These are phyloP conservation scores for Hypotaenidia okinawae DNA, from an alignment of 2,797 vertebrate genomes.

Conservation along the genomic window DNA sequence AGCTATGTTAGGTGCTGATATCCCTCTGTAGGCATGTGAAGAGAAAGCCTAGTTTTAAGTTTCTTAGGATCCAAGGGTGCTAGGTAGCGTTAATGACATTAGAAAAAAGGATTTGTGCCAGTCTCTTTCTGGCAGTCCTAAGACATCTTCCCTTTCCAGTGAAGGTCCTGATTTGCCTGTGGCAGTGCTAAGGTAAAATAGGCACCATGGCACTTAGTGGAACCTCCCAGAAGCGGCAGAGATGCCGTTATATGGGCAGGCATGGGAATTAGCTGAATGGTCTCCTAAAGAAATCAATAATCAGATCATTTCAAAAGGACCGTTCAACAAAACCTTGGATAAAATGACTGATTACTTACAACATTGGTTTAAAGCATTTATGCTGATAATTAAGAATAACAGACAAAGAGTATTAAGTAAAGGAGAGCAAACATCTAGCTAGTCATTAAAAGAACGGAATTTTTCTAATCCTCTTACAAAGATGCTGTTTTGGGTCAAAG, in stretches of 20 bases:
- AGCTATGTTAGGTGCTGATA: background rate
- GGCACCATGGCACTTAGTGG: background rate
- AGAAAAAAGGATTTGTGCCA: background rate
- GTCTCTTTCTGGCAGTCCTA: background rate
- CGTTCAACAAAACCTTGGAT: constrained; percentile 28
- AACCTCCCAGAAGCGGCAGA: background rate
- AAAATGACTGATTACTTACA: constrained; percentile 53
- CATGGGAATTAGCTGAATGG: constrained; percentile 13
- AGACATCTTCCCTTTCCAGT: background rate
- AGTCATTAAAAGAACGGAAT: constrained; percentile 69
- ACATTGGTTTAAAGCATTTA: constrained; percentile 54
- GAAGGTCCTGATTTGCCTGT: background rate
- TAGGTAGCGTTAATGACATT: background rate
- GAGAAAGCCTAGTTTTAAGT: background rate
- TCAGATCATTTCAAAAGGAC: constrained; percentile 43
- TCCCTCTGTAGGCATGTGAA: background rate
- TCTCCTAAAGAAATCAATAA: constrained; percentile 34
- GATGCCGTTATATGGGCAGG: background rate
- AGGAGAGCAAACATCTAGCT: constrained; percentile 58
- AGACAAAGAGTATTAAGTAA: constrained; percentile 57
- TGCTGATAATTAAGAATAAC: constrained; percentile 56
- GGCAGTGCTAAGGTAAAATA: background rate
- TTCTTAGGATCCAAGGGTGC: background rate
- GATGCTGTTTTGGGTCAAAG: constrained; percentile 70
- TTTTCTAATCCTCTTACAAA: constrained; percentile 75